Evolutionary conservation across 2,888 invertebrate genomes (phyloP).

Genomic region (Polyommatus iphigenia): DNA sequence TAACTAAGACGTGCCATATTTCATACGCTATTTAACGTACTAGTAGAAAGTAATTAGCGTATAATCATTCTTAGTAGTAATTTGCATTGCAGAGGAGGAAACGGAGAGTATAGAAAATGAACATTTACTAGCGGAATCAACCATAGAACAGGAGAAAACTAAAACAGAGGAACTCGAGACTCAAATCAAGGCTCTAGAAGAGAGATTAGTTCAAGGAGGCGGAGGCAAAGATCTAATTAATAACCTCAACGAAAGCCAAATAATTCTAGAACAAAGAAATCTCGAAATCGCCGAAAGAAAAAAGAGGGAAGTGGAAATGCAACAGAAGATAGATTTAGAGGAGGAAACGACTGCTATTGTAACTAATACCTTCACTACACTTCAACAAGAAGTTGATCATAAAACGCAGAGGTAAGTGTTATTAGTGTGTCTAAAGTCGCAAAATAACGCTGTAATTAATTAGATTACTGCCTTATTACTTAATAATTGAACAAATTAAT

Average conservation of each 20-base stretch:
- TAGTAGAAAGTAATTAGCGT: neutral
- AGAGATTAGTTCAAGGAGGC: slow-evolving; percentile 93
- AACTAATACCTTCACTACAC: slow-evolving; percentile 92
- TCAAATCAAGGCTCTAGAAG: slow-evolving; percentile 92
- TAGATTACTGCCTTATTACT: too few species aligned
- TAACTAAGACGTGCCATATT: neutral
- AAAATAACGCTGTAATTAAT: too few species aligned
- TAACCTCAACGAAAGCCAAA: slow-evolving; percentile 96
- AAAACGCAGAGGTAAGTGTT: slow-evolving; percentile 86
- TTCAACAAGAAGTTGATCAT: slow-evolving; percentile 98
- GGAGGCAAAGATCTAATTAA: slow-evolving; percentile 92
- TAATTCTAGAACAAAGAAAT: slow-evolving; percentile 89
- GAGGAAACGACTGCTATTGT: slow-evolving; percentile 96
- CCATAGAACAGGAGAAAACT: slow-evolving; percentile 84
- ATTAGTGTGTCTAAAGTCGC: too few species aligned
- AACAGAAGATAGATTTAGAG: slow-evolving; percentile 94
- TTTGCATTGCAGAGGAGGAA: slow-evolving; percentile 59
- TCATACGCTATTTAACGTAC: neutral
- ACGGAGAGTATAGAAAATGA: slow-evolving; percentile 74
- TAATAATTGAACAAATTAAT: too few species aligned
- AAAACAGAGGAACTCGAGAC: slow-evolving; percentile 87
- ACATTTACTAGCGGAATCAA: slow-evolving; percentile 64
- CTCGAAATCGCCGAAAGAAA: slow-evolving; percentile 94
- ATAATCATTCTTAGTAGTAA: neutral
- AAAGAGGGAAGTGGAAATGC: slow-evolving; percentile 94